Conservation (phyloP, 2,113 vertebrate species). For the Phodopus roborovskii region DNA sequence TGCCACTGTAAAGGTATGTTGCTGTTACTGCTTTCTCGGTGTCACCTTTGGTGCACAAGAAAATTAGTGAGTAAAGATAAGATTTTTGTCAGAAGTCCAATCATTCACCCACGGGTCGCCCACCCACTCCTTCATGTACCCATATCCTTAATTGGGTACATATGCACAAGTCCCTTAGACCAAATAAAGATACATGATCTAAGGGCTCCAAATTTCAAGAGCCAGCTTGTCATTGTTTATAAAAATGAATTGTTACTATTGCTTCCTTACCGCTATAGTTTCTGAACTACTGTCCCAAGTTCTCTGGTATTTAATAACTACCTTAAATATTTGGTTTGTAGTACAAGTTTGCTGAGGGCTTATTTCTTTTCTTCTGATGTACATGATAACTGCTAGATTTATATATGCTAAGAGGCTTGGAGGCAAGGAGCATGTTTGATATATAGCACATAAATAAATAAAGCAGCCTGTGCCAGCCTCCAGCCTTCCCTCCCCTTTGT, state of each 20-base stretch:
- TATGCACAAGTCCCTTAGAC: neutral
- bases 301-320: neutral
- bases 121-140: neutral
- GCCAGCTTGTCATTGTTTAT: neutral
- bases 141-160: neutral
- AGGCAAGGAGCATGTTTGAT: neutral
- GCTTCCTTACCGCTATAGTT: neutral
- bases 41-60: neutral
- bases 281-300: neutral
- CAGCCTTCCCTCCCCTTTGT: neutral
- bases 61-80: neutral
- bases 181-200: neutral
- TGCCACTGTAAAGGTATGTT: neutral
- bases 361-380: slow-evolving; percentile 17
- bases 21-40: neutral
- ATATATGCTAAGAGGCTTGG: neutral
- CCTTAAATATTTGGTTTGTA: neutral
- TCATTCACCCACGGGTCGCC: neutral
- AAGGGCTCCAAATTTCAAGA: neutral
- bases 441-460: slow-evolving; percentile 22
- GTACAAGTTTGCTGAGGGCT: neutral
- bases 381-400: neutral
- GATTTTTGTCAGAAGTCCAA: neutral
- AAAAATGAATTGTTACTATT: neutral
- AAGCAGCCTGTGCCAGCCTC: neutral